phyloP scores from a whole-genome alignment of 2,888 invertebrate species.

The Microctonus brassicae region DNA sequence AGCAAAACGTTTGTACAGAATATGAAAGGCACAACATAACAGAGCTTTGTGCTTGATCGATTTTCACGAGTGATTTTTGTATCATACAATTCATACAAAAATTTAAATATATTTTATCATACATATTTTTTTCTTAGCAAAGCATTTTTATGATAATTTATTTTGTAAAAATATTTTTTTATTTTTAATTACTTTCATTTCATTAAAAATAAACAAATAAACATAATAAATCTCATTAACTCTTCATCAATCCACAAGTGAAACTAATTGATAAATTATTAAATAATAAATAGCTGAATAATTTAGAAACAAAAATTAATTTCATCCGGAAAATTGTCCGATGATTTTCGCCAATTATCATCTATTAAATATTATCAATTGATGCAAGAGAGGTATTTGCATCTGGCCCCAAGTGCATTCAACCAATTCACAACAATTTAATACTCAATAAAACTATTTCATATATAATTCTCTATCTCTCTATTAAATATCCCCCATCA shows the following conservation, averaged over 20 bases:
- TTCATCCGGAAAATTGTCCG: conserved; percentile 44
- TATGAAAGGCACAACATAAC: not conserved
- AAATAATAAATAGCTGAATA: too few relatives aligned
- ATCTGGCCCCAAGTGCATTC: conserved; percentile 14
- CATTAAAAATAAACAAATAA: too few relatives aligned
- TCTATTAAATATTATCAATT: conserved; percentile 49
- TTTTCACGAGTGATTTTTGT: too few relatives aligned
- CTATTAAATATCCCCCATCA: conserved; percentile 20
- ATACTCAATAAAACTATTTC: conserved; percentile 20
- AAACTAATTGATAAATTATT: too few relatives aligned
- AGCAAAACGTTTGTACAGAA: not conserved
- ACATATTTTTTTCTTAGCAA: too few relatives aligned
- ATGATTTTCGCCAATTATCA: conserved; percentile 53
- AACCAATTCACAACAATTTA: conserved; percentile 21
- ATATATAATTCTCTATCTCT: not conserved
- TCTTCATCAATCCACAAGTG: too few relatives aligned
- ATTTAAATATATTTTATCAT: too few relatives aligned
- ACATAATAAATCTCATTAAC: too few relatives aligned
- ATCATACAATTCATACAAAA: too few relatives aligned
- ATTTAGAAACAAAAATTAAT: conserved; percentile 52
- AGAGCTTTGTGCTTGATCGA: not conserved
- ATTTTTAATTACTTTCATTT: too few relatives aligned
- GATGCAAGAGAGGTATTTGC: conserved; percentile 41
- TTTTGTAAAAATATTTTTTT: too few relatives aligned
- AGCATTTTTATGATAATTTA: too few relatives aligned